phyloP scores from a whole-genome alignment of 2,888 invertebrate species.

The Encarsia formosa region DNA sequence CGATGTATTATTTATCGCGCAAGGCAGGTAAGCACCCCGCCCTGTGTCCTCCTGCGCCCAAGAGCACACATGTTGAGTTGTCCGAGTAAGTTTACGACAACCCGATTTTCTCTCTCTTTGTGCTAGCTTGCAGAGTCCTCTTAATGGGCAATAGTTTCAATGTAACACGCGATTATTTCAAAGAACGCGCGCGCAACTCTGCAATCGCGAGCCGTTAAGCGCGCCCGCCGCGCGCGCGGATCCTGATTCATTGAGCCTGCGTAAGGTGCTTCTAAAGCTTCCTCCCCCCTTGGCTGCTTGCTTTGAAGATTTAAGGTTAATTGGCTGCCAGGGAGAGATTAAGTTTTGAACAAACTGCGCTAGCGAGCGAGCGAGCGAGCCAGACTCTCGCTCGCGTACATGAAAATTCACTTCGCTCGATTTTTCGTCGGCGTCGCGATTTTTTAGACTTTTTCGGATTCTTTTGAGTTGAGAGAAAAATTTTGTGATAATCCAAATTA shows the following conservation, averaged over 20 bases:
- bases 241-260: slow-evolving; percentile 10
- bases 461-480: too few relatives aligned
- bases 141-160: slow-evolving; percentile 14
- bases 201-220: background rate
- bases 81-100: slow-evolving; percentile 20
- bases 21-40: background rate
- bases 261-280: too few relatives aligned
- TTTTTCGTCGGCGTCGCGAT: too few relatives aligned
- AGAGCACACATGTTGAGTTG: slow-evolving; percentile 14
- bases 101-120: background rate
- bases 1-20: slow-evolving; percentile 25
- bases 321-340: too few relatives aligned
- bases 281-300: too few relatives aligned
- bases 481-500: too few relatives aligned
- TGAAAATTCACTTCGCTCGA: too few relatives aligned
- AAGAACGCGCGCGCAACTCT: slow-evolving; percentile 5
- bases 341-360: too few relatives aligned
- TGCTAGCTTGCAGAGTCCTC: slow-evolving; percentile 2
- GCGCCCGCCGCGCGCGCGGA: background rate
- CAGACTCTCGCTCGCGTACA: too few relatives aligned
- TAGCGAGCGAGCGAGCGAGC: too few relatives aligned
- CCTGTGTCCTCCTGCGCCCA: background rate
- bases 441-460: too few relatives aligned
- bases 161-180: slow-evolving; percentile 22
- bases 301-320: too few relatives aligned